phyloP scores from a whole-genome alignment of 2,888 invertebrate species.

The Thereva unica region DNA sequence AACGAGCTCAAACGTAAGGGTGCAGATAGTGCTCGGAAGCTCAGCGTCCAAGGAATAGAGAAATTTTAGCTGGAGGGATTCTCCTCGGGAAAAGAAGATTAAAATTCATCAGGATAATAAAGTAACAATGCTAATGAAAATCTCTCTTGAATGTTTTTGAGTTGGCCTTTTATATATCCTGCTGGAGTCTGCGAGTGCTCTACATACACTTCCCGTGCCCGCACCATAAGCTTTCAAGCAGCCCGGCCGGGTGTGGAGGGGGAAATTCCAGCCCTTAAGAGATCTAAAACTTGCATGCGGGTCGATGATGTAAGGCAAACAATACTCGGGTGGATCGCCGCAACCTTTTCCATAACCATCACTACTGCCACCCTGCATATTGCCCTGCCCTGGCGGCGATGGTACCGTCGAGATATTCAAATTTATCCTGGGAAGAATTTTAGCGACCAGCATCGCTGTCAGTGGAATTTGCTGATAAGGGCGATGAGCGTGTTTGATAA shows the following conservation, averaged over 20 bases:
- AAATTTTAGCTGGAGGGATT: slow-evolving; percentile 34
- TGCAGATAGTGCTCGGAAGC: slow-evolving; percentile 2
- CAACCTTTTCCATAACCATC: not conserved
- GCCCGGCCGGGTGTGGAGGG: slow-evolving; percentile 10
- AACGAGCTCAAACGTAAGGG: too few species aligned
- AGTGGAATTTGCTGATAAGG: slow-evolving; percentile 19
- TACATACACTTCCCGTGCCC: slow-evolving; percentile 15
- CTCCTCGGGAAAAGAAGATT: slow-evolving; percentile 42
- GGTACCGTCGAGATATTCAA: slow-evolving; percentile 18
- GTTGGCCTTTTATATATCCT: slow-evolving; percentile 25
- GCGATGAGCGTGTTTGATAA: too few species aligned
- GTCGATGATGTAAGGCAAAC: slow-evolving; percentile 31
- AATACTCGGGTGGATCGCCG: not conserved
- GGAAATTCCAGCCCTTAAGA: slow-evolving; percentile 23
- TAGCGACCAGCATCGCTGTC: slow-evolving; percentile 18
- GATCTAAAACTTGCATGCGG: slow-evolving; percentile 27
- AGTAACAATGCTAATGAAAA: slow-evolving; percentile 47
- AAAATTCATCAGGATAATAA: slow-evolving; percentile 46
- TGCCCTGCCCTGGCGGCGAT: not conserved
- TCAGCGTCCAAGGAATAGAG: slow-evolving; percentile 13
- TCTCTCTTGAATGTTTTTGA: slow-evolving; percentile 31
- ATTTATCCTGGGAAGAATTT: slow-evolving; percentile 31
- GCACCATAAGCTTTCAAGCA: slow-evolving; percentile 4
- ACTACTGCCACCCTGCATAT: not conserved
- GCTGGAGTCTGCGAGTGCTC: not conserved